Percentiles rank a stretch among this genome's conserved stretches.
Conservation (phyloP, 2,888 invertebrate species). For the Eupithecia vulgata region DNA sequence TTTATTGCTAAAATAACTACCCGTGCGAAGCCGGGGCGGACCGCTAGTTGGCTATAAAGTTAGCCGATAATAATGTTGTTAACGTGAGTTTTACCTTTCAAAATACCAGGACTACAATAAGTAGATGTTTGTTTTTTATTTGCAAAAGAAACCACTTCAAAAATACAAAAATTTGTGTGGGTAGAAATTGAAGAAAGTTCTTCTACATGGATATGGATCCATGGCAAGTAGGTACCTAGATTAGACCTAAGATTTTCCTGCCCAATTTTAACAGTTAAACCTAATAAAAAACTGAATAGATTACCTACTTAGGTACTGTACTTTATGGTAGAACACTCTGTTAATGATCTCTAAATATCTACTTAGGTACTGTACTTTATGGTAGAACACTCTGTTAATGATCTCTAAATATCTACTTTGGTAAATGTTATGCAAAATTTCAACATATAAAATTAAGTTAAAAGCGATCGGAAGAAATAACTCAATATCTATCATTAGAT, state of each 20-base stretch:
- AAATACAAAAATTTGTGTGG: background rate
- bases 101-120: background rate
- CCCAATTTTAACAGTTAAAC: background rate
- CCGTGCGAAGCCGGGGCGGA: too few species aligned
- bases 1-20: too few species aligned
- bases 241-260: background rate
- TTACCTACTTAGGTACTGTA: background rate
- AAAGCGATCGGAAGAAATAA: constrained; percentile 27
- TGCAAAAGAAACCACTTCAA: background rate
- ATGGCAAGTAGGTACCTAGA: background rate
- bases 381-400: background rate
- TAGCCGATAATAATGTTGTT: background rate
- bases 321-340: background rate
- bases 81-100: background rate
- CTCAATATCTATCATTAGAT: constrained; percentile 29
- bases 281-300: background rate
- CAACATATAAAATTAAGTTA: background rate
- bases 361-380: background rate
- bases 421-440: background rate
- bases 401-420: background rate
- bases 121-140: background rate
- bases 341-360: background rate
- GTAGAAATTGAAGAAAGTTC: background rate
- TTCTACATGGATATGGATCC: too few species aligned
- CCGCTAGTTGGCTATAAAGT: background rate